These are phyloP conservation scores for Manduca sexta DNA, from an alignment of 1,140 invertebrate genomes.

Conservation along the genomic window DNA sequence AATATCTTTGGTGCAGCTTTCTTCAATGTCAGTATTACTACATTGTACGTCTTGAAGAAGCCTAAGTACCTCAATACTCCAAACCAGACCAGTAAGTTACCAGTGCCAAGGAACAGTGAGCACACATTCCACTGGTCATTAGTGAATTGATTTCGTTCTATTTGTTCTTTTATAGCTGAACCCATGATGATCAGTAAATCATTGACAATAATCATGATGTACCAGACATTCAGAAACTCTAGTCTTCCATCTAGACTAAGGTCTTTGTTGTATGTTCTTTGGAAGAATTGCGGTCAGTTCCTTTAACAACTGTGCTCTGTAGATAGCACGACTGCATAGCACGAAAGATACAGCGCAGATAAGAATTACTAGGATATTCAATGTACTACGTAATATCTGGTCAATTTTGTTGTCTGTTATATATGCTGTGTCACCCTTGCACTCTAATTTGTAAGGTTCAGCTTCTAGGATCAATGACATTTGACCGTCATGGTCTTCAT, in stretches of 20 bases:
- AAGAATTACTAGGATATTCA: conserved; percentile 93
- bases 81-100: conserved; percentile 97
- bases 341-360: conserved; percentile 89
- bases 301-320: conserved; percentile 90
- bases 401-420: conserved; percentile 83
- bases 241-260: conserved; percentile 87
- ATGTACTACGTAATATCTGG: conserved; percentile 81
- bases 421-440: conserved; percentile 86
- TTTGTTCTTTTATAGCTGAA: conserved; percentile 94
- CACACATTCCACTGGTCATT: conserved; percentile 95
- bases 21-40: conserved; percentile 96
- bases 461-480: conserved; percentile 89
- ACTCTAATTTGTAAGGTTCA: conserved; percentile 83
- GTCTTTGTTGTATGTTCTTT: conserved; percentile 78
- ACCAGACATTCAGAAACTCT: conserved; percentile 98
- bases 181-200: conserved; percentile 95
- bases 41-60: conserved; percentile 99
- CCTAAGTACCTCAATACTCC: conserved; percentile 96
- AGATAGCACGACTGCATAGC: conserved; percentile 91
- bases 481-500: conserved; percentile 95
- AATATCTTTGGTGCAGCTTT: conserved; percentile 93
- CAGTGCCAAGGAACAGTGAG: conserved; percentile 94
- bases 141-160: conserved; percentile 90
- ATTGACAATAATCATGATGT: conserved; percentile 97
- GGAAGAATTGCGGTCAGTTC: conserved; percentile 91